Evolutionary conservation across 2,113 vertebrate species (phyloP), one percentile per base, ranked within the genome.

Genomic region (Rissa tridactyla): DNA sequence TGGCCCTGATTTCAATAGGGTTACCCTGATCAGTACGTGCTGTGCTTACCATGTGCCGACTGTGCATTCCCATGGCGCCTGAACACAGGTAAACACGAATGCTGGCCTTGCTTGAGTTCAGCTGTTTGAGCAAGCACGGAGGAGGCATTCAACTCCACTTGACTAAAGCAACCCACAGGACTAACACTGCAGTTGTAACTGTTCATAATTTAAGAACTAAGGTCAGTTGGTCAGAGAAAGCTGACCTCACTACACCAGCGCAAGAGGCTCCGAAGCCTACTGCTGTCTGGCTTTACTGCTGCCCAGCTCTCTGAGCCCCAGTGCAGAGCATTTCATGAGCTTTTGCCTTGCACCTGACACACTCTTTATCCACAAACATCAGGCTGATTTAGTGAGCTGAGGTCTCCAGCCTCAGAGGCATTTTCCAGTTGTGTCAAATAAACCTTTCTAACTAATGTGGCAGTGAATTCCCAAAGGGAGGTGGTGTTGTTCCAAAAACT

Each of bases 301-400:
- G 25, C 1, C 18, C 91, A 62, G 44, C 38, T n/a, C 47, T 42
- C 69, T 3, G 2, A 81, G 54, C 34, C 57, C 23, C 26, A 29
- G 16, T 5, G n/a, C n/a, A 76, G 29, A 57, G 23, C 5, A 0
- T 21, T 55, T 21, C 0, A 0, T 42, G 68, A 86, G 40, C 5
- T 69, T 51, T 34, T 91, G 42, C 38, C 61, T 65, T 29, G 30
- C 10, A 1, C 30, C 38, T 1, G 47, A 46, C 57, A 78, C 51
- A 25, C 3, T 55, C 29, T 36, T 77, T 66, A 25, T 14, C 30
- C 82, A 11, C 44, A 82, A 60, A 60, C 3, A 2, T 9, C 64
- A 65, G 64, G 19, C 44, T 82, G 54, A 38, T 22, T n/a, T 10
- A 38, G 19, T 10, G 61, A 88, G 36, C n/a, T 71, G 68, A 64